Evolutionary conservation across 2,797 vertebrate species (phyloP).

Genomic region (Echiichthys vipera): DNA sequence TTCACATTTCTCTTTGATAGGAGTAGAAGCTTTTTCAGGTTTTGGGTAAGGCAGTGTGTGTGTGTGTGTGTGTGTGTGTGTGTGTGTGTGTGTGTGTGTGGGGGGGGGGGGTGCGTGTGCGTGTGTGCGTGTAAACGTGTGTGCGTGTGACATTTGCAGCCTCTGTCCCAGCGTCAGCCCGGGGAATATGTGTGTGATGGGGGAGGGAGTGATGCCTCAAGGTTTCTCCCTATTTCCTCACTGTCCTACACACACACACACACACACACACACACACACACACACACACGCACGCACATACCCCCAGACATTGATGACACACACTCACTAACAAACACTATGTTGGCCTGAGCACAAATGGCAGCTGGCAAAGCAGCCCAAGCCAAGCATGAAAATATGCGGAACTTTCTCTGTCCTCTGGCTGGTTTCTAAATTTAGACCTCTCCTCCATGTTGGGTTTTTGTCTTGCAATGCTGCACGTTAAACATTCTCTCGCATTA

Average conservation of each 20-base stretch:
- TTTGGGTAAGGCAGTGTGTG: not conserved
- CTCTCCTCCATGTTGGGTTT: conserved; percentile 11
- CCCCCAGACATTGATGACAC: conserved; percentile 58
- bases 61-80: not conserved
- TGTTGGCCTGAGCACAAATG: conserved; percentile 63
- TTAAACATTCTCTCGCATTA: not conserved
- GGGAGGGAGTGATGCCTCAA: conserved; percentile 68
- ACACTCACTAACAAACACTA: conserved; percentile 66
- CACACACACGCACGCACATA: conserved; percentile 8
- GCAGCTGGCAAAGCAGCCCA: conserved; percentile 71
- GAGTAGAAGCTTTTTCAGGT: conserved; percentile 1
- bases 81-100: not conserved
- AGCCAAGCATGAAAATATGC: conserved; percentile 78
- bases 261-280: not conserved
- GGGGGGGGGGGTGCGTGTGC: not conserved
- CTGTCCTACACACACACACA: conserved; percentile 15
- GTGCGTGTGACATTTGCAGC: conserved; percentile 73
- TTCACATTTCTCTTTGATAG: not conserved
- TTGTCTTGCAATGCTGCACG: conserved; percentile 34
- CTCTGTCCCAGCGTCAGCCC: conserved; percentile 56
- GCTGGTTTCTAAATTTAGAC: conserved; percentile 75
- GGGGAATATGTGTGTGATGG: conserved; percentile 51
- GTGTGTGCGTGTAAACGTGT: not conserved
- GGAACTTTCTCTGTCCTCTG: conserved; percentile 74
- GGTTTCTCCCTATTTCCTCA: conserved; percentile 60